Conservation (phyloP, 2,888 invertebrate species). For the Crossocerus cetratus region DNA sequence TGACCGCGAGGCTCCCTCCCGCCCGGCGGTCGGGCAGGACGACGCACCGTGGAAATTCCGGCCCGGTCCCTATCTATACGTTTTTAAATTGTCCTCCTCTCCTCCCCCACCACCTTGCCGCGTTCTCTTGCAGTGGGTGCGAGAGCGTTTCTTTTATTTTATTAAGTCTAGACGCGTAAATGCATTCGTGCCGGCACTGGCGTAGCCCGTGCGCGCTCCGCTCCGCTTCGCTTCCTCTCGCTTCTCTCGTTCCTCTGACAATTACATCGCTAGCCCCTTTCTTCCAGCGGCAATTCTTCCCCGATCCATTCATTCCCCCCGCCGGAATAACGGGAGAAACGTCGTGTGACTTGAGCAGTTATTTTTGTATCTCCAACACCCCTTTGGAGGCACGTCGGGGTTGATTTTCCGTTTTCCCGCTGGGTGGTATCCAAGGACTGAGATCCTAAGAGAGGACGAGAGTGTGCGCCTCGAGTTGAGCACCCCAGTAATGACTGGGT, state of each 20-base stretch:
- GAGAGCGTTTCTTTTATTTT: constrained; percentile 74
- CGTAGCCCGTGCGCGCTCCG: constrained; percentile 61
- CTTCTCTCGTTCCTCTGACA: constrained; percentile 1
- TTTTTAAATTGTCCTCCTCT: constrained; percentile 64
- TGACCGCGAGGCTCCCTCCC: too few species aligned
- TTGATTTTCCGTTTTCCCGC: too few species aligned
- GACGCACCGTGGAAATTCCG: constrained; percentile 66
- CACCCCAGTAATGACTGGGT: constrained; percentile 70
- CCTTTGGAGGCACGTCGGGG: too few species aligned
- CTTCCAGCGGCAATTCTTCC: too few species aligned
- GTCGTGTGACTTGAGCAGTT: not conserved
- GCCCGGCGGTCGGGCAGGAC: constrained; percentile 49
- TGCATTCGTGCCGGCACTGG: constrained; percentile 74
- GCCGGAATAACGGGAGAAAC: too few species aligned
- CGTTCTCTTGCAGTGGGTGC: constrained; percentile 52
- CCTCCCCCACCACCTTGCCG: constrained; percentile 42
- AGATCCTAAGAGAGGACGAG: not conserved
- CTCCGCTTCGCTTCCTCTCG: constrained; percentile 31
- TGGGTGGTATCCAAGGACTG: too few species aligned
- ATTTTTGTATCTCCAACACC: too few species aligned
- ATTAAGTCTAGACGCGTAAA: constrained; percentile 76
- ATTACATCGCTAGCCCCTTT: not conserved
- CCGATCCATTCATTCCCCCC: too few species aligned
- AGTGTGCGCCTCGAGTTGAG: constrained; percentile 57
- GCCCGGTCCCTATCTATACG: constrained; percentile 60